These are phyloP conservation scores for Rugalucina vietnamica DNA, from an alignment of 2,888 invertebrate species.

Conservation along the genomic window DNA sequence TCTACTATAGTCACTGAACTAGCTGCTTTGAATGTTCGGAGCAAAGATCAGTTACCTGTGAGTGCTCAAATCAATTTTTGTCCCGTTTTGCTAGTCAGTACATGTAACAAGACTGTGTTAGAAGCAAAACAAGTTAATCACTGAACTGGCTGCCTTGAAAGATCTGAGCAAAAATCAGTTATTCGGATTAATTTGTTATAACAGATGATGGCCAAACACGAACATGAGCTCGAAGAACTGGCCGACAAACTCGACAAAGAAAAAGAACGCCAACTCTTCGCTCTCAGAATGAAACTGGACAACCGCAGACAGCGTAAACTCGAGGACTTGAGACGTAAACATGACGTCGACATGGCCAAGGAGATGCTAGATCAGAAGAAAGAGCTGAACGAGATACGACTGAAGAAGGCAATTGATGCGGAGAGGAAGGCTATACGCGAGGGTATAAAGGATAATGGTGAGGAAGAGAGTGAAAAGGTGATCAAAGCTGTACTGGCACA, in stretches of 20 bases:
- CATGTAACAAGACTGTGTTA: too few relatives aligned
- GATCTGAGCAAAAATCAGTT: too few relatives aligned
- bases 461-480: constrained; percentile 81
- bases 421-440: constrained; percentile 79
- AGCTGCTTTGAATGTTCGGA: too few relatives aligned
- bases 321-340: constrained; percentile 78
- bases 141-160: too few relatives aligned
- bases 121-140: too few relatives aligned
- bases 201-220: constrained; percentile 80
- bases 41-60: too few relatives aligned
- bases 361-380: constrained; percentile 81
- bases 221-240: constrained; percentile 76
- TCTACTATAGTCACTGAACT: too few relatives aligned
- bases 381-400: constrained; percentile 79
- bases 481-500: constrained; percentile 79
- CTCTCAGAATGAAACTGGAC: constrained; percentile 75
- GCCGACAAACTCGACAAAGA: constrained; percentile 76
- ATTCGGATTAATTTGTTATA: too few relatives aligned
- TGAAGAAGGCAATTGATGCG: constrained; percentile 77
- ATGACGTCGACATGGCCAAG: constrained; percentile 79
- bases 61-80: too few relatives aligned
- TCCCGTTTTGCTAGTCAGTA: too few relatives aligned
- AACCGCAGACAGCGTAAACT: constrained; percentile 72
- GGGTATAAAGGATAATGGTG: constrained; percentile 81
- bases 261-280: constrained; percentile 73